Evolutionary conservation across 2,113 vertebrate species (phyloP).

Genomic region (Heliornis fulica): DNA sequence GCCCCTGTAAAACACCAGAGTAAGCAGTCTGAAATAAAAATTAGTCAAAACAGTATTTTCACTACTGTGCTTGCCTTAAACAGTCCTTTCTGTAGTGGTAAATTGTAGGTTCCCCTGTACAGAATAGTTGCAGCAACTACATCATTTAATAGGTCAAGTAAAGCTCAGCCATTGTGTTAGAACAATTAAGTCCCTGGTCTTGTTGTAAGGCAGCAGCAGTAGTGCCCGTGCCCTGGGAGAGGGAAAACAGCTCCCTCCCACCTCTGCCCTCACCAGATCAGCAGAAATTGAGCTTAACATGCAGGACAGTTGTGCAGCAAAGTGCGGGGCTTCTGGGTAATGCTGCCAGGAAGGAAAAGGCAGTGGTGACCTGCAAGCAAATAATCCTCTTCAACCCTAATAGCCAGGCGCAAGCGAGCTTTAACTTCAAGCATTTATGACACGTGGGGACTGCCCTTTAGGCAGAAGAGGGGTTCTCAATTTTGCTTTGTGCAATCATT

Average conservation of each 20-base stretch:
- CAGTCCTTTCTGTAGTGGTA: neutral
- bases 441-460: neutral
- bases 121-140: neutral
- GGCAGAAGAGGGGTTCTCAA: neutral
- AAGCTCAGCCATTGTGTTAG: rapidly evolving
- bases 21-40: neutral
- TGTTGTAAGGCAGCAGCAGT: neutral
- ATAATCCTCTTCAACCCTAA: neutral
- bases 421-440: neutral
- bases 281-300: neutral
- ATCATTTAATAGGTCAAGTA: neutral
- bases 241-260: neutral
- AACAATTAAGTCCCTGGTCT: neutral
- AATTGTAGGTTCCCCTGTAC: neutral
- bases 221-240: rapidly evolving
- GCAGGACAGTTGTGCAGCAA: too few relatives aligned
- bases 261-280: neutral
- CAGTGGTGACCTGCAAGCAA: neutral
- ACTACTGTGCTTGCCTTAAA: neutral
- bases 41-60: neutral
- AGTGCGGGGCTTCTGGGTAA: neutral
- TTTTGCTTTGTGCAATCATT: neutral
- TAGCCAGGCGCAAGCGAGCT: neutral
- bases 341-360: neutral
- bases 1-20: neutral